A percentile compares a stretch with the other conserved stretches of the same genome.
Evolutionary conservation across 2,888 invertebrate species (phyloP).

Genomic region (Tipula lateralis): DNA sequence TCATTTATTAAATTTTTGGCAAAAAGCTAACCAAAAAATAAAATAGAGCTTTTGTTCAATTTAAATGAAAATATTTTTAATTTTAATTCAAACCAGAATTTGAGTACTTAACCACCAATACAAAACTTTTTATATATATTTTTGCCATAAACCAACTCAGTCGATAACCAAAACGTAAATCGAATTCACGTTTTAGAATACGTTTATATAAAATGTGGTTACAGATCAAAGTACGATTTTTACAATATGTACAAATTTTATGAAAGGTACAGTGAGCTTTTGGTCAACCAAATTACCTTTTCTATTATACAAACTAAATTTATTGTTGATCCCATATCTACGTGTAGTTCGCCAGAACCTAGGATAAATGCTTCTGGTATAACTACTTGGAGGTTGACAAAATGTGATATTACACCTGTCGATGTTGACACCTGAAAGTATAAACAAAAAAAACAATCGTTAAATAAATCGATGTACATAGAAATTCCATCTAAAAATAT

Average conservation of each 20-base stretch:
- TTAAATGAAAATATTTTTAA: background rate
- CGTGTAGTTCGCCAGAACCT: slow-evolving; percentile 82
- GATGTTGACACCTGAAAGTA: slow-evolving; percentile 73
- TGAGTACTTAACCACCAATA: too few relatives aligned
- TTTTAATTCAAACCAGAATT: too few relatives aligned
- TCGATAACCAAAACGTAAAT: too few relatives aligned
- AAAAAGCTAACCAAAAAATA: too few relatives aligned
- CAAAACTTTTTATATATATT: too few relatives aligned
- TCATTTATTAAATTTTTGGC: background rate
- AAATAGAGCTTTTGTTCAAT: background rate
- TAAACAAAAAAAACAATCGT: background rate
- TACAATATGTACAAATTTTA: too few relatives aligned
- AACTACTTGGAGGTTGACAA: slow-evolving; percentile 81
- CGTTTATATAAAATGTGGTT: too few relatives aligned
- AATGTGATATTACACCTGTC: slow-evolving; percentile 77
- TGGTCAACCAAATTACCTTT: slow-evolving; percentile 70
- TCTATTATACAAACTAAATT: slow-evolving; percentile 87
- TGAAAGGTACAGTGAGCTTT: too few relatives aligned
- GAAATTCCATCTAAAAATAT: background rate
- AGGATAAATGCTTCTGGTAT: slow-evolving; percentile 86
- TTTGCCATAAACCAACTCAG: too few relatives aligned
- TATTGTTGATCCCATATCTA: slow-evolving; percentile 84
- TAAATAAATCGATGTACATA: background rate
- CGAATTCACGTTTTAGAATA: too few relatives aligned
- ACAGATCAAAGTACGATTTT: too few relatives aligned